Evolutionary conservation across 2,888 invertebrate species (phyloP), one percentile per base, ranked within the genome.

Genomic region (Fragum fragum): DNA sequence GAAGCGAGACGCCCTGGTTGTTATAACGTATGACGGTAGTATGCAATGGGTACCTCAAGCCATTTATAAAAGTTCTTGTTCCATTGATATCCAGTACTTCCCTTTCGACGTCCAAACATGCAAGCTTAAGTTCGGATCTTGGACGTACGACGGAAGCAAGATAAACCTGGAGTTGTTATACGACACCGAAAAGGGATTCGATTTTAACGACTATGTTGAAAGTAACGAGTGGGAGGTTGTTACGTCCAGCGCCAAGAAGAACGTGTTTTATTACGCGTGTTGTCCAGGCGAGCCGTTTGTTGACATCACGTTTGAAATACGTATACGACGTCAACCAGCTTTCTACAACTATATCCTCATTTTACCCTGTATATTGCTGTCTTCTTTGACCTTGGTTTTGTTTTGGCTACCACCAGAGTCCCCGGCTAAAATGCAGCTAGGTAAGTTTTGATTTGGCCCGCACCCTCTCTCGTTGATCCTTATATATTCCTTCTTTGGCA

Each of bases 361-460:
- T 74, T 89, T 94, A 57, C 95, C 95, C 5, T 95, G 95, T 81
- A 93, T 95, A n/a, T 88, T 95, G 21, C 90, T 95, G 61, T 94
- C 94, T 14, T 92, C 93, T 1, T 89, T 95, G 29, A 94, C 94
- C 3, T 90, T 95, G 76, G 94, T 94, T 5, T 89, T 94, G 5
- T 95, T 95, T 87, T 95, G 94, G 94, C 90, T 95, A 53, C 95
- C 95, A 18, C 95, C 95, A n/a, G 94, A 95, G 77, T 93, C 94
- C 11, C 94, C 95, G 7, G 94, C 94, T 52, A 95, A 95, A 89
- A 94, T 95, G 93, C 92, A 94, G 79, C 88, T 95, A 55, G 94
- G 95, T 94, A 86, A 87, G 93, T 69, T 36, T 36, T n/a, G n/a
- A n/a, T n/a, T n/a, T n/a, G n/a, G n/a, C n/a, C n/a, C n/a, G n/a